A percentile compares a stretch with the other conserved stretches of the same genome.
phyloP scores from a whole-genome alignment of 2,113 vertebrate species.

The Eptesicus fuscus region DNA sequence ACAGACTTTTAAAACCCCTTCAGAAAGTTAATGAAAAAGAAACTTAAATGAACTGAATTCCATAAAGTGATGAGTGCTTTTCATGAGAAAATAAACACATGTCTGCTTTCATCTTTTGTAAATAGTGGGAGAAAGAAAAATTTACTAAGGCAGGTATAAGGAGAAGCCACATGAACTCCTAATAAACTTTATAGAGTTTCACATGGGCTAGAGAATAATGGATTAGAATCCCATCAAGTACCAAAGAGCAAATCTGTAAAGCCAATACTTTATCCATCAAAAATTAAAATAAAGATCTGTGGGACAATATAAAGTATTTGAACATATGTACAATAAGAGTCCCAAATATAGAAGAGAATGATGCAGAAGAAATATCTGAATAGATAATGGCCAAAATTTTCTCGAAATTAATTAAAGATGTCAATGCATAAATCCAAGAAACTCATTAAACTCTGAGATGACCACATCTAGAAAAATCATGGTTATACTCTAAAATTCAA shows the following conservation, averaged over 20 bases:
- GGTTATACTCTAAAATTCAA: background rate
- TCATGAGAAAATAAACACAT: background rate
- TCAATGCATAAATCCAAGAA: background rate
- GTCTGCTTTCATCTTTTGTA: background rate
- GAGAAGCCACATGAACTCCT: background rate
- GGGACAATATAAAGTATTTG: background rate
- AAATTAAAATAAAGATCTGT: background rate
- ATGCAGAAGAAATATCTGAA: background rate
- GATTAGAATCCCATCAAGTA: background rate
- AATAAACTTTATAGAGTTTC: background rate
- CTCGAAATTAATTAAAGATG: background rate
- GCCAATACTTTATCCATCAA: background rate
- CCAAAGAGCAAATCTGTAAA: background rate
- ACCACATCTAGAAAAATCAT: background rate
- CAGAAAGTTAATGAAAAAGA: background rate
- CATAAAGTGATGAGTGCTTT: background rate
- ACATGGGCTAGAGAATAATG: background rate
- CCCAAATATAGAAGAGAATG: background rate
- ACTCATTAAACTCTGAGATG: background rate
- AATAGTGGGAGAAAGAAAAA: background rate
- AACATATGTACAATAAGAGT: background rate
- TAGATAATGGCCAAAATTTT: background rate
- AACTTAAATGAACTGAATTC: background rate
- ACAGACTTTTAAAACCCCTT: background rate
- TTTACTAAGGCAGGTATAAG: background rate